These are phyloP conservation scores for Manis pentadactyla DNA, from an alignment of 2,797 vertebrate genomes.

Conservation along the genomic window DNA sequence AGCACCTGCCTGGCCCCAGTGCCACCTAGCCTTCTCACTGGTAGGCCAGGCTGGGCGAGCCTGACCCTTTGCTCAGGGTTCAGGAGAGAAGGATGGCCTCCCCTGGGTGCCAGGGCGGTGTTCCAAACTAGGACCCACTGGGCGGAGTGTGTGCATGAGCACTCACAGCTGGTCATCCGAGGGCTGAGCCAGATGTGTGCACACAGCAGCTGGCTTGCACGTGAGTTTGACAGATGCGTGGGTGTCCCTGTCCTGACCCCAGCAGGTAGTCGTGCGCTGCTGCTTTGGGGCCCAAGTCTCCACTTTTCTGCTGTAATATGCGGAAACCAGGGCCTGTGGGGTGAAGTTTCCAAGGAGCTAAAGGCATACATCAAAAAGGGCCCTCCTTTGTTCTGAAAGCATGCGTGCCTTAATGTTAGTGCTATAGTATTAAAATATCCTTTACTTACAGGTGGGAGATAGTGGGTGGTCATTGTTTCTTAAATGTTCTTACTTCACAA, in stretches of 20 bases:
- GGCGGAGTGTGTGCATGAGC: accelerated
- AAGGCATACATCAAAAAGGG: not conserved
- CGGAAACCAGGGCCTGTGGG: not conserved
- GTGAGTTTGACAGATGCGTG: accelerated
- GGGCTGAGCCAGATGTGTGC: no score
- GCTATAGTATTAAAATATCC: not conserved
- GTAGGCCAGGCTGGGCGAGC: not conserved
- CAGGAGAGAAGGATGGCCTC: not conserved
- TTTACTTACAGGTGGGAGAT: not conserved
- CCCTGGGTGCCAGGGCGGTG: not conserved
- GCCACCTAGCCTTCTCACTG: not conserved
- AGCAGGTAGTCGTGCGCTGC: no score
- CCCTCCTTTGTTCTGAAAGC: not conserved
- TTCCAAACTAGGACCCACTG: no score
- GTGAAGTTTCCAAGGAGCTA: not conserved
- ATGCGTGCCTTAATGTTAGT: not conserved
- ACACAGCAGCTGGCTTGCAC: not conserved
- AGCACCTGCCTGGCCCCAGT: not conserved
- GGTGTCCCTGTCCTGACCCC: not conserved
- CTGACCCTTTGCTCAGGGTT: not conserved
- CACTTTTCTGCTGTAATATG: accelerated
- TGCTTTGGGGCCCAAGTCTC: not conserved
- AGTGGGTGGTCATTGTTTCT: not conserved
- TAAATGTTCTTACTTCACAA: not conserved
- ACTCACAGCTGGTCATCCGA: accelerated